These are phyloP conservation scores for Hirudo medicinalis DNA, from an alignment of 1,140 invertebrate species.

Conservation along the genomic window DNA sequence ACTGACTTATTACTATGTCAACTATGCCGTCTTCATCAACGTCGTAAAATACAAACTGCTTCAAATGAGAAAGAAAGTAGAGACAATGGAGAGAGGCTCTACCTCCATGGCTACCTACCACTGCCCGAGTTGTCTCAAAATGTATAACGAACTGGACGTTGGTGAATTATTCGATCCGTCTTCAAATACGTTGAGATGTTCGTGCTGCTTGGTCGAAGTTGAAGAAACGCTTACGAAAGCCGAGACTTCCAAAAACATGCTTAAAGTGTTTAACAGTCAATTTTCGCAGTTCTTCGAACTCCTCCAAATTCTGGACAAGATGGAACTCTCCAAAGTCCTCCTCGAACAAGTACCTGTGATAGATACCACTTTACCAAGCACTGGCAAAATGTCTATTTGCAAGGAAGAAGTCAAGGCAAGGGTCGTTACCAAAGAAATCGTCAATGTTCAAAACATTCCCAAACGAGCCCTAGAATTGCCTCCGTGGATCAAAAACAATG, in stretches of 20 bases:
- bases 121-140: constrained; percentile 76
- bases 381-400: no score
- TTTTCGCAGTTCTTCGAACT: constrained; percentile 76
- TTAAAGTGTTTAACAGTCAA: constrained; percentile 83
- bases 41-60: constrained; percentile 88
- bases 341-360: constrained; percentile 71
- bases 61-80: constrained; percentile 82
- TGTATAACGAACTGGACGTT: constrained; percentile 58
- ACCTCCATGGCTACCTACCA: constrained; percentile 89
- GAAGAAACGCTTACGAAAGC: constrained; percentile 83
- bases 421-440: constrained; percentile 37
- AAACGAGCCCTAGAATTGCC: no score
- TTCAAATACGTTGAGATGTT: constrained; percentile 63
- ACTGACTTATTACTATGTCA: constrained; percentile 94
- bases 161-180: constrained; percentile 80
- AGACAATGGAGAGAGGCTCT: constrained; percentile 81
- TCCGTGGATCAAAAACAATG: no score
- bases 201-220: constrained; percentile 70
- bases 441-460: no score
- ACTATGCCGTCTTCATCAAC: constrained; percentile 91
- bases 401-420: no score
- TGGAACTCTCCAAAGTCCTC: constrained; percentile 80
- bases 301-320: constrained; percentile 77
- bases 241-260: constrained; percentile 72
- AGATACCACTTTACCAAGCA: no score